A percentile compares a stretch with the other conserved stretches of the same genome.
Conservation (phyloP, 2,797 vertebrate species). For the Capromys pilorides region DNA sequence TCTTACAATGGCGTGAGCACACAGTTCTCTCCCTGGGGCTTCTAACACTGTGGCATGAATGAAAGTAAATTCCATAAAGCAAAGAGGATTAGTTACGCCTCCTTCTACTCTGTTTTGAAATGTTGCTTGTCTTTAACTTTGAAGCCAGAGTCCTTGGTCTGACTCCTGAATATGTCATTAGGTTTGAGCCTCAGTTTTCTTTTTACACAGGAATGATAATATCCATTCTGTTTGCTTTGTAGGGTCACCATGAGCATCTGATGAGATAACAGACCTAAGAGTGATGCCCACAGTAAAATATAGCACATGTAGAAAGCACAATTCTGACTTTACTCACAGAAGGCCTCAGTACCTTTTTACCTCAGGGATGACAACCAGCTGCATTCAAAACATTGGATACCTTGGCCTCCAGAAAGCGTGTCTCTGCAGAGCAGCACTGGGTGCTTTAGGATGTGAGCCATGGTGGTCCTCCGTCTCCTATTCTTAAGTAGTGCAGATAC, state of each 20-base stretch:
- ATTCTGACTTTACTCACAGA: neutral
- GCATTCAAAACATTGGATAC: neutral
- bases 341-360: neutral
- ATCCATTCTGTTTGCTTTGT: neutral
- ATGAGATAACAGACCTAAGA: neutral
- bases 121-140: neutral
- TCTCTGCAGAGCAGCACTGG: neutral
- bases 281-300: neutral
- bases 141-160: neutral
- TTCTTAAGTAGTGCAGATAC: neutral
- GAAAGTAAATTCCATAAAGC: constrained; percentile 4
- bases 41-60: neutral
- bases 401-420: neutral
- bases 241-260: neutral
- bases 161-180: neutral
- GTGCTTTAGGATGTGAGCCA: neutral
- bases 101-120: constrained; percentile 19
- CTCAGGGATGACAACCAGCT: neutral
- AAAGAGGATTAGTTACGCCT: neutral
- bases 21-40: neutral
- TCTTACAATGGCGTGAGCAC: neutral
- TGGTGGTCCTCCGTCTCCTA: neutral
- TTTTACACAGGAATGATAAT: neutral
- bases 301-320: neutral
- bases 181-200: neutral